Evolutionary conservation across 2,888 invertebrate genomes (phyloP).

Genomic region (Alloplasta piceator): DNA sequence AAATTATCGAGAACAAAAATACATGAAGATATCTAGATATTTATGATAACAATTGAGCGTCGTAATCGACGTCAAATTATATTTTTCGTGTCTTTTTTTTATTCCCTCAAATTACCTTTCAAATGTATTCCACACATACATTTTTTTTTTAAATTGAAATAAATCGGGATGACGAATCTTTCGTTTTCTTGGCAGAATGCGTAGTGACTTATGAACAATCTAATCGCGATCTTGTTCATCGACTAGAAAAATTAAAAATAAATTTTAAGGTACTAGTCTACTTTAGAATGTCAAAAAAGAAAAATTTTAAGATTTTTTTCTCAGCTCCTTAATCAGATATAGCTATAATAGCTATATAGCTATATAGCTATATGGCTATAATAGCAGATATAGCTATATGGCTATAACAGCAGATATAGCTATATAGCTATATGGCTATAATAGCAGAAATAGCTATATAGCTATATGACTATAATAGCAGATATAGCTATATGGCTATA

Average conservation of each 20-base stretch:
- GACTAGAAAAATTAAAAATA: conserved; percentile 37
- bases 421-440: too few species aligned
- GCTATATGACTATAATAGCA: too few species aligned
- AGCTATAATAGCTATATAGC: too few species aligned
- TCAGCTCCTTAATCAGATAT: too few species aligned
- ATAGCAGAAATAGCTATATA: too few species aligned
- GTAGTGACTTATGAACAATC: conserved; percentile 26
- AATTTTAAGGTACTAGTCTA: too few species aligned
- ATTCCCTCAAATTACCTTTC: conserved; percentile 45
- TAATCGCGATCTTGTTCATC: conserved; percentile 27
- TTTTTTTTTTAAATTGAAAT: conserved; percentile 44
- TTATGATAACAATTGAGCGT: conserved; percentile 30
- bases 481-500: too few species aligned
- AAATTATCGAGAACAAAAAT: conserved; percentile 37
- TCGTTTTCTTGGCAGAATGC: conserved; percentile 16
- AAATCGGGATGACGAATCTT: conserved; percentile 9
- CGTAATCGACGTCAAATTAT: conserved; percentile 33
- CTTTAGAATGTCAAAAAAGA: too few species aligned
- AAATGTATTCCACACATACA: conserved; percentile 29
- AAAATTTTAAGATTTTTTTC: too few species aligned
- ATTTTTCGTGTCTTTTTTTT: conserved; percentile 53
- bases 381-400: too few species aligned
- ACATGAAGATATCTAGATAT: conserved; percentile 25
- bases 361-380: too few species aligned
- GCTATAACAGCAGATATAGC: too few species aligned